Evolutionary conservation across 2,888 invertebrate species (phyloP).

Genomic region (Trissolcus brochymenae): DNA sequence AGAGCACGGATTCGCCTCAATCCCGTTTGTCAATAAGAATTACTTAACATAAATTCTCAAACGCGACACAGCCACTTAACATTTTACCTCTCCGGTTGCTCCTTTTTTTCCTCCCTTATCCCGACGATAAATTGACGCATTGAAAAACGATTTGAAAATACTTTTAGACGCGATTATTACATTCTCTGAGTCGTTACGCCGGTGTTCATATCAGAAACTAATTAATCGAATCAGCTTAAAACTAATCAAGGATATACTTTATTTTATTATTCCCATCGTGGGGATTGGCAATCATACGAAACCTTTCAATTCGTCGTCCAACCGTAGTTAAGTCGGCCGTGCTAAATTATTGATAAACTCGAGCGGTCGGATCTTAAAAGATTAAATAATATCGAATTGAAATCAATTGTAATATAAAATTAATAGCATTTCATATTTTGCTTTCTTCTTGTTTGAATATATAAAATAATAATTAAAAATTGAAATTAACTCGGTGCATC

Average conservation of each 20-base stretch:
- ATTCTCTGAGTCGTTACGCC: no score
- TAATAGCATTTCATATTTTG: no score
- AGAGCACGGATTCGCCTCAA: slow-evolving; percentile 22
- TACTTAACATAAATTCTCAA: slow-evolving; percentile 20
- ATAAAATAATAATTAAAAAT: not conserved
- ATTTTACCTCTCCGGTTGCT: not conserved
- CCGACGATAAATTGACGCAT: no score
- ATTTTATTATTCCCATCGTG: not conserved
- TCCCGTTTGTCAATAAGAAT: slow-evolving; percentile 31
- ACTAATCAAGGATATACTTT: slow-evolving; percentile 1
- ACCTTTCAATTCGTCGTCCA: slow-evolving; percentile 17
- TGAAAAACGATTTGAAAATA: no score
- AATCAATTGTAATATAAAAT: slow-evolving; percentile 4
- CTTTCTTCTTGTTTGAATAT: no score
- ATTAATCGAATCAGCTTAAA: slow-evolving; percentile 3
- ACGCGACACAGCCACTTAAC: slow-evolving; percentile 7
- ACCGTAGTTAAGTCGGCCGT: not conserved
- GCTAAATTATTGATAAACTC: slow-evolving; percentile 3
- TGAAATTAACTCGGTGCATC: not conserved
- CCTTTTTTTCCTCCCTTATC: no score
- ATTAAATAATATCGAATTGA: slow-evolving; percentile 5
- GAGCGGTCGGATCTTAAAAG: not conserved
- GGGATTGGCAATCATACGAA: slow-evolving; percentile 11
- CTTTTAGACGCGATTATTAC: no score
- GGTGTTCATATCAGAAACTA: not conserved